These are phyloP conservation scores for Dasypus novemcinctus DNA, from an alignment of 2,113 vertebrate genomes.

Conservation along the genomic window DNA sequence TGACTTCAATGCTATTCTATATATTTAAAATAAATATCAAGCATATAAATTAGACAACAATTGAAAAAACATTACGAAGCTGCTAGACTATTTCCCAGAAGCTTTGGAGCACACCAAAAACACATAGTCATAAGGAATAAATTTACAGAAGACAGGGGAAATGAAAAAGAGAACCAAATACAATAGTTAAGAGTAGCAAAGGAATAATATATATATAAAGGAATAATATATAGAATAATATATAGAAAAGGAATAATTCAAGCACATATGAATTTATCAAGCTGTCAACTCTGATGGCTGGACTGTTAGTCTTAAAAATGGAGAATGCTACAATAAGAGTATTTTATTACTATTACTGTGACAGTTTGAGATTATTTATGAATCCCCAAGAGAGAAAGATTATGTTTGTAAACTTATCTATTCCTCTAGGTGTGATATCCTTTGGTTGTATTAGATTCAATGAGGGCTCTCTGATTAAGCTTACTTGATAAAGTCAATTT, in stretches of 20 bases:
- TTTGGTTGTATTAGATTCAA: too few relatives aligned
- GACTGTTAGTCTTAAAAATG: neutral
- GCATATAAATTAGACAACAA: neutral
- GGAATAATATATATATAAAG: slow-evolving; percentile 9
- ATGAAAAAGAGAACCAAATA: slow-evolving; percentile 25
- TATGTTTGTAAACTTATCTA: too few relatives aligned
- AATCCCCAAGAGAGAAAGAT: too few relatives aligned
- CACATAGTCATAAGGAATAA: slow-evolving; percentile 11
- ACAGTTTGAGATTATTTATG: too few relatives aligned
- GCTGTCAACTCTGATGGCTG: neutral
- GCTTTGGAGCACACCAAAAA: neutral
- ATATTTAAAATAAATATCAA: slow-evolving; percentile 10
- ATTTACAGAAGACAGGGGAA: slow-evolving; percentile 4
- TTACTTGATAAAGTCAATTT: too few relatives aligned
- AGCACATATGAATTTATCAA: neutral
- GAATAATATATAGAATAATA: slow-evolving; percentile 28
- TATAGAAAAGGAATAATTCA: neutral
- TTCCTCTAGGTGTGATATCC: too few relatives aligned
- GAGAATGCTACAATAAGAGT: neutral
- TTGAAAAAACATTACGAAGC: neutral
- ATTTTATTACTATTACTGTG: neutral
- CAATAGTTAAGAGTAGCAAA: slow-evolving; percentile 2
- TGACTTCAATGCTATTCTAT: slow-evolving; percentile 28
- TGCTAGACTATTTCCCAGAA: slow-evolving; percentile 17
- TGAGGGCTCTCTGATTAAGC: too few relatives aligned